phyloP scores from a whole-genome alignment of 2,888 invertebrate genomes.

The Exephanes ischioxanthus region DNA sequence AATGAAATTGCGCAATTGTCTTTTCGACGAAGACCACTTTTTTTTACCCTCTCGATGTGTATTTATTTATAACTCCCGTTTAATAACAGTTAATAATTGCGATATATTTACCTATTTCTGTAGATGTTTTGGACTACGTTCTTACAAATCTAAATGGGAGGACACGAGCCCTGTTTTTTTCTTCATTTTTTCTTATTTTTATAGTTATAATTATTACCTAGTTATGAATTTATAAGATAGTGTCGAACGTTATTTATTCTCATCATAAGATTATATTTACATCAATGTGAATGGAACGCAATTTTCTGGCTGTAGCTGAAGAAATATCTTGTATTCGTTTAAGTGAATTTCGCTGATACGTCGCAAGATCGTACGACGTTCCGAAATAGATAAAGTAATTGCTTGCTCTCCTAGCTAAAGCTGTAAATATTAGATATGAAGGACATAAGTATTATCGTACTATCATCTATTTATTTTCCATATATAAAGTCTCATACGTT shows the following conservation, averaged over 20 bases:
- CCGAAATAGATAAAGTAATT: constrained; percentile 54
- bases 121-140: constrained; percentile 52
- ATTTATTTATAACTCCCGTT: constrained; percentile 29
- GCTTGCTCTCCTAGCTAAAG: constrained; percentile 56
- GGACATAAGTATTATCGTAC: constrained; percentile 45
- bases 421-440: constrained; percentile 58
- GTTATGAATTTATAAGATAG: not conserved
- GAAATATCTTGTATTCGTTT: constrained; percentile 13
- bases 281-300: constrained; percentile 63
- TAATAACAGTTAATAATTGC: constrained; percentile 49
- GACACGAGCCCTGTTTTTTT: constrained; percentile 33
- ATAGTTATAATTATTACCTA: not conserved
- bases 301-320: constrained; percentile 45
- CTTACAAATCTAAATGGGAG: constrained; percentile 39
- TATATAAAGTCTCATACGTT: constrained; percentile 60
- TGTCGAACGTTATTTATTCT: constrained; percentile 61
- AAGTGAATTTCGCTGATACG: constrained; percentile 21
- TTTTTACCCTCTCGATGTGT: constrained; percentile 32
- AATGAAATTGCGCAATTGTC: constrained; percentile 39
- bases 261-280: constrained; percentile 66
- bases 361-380: not conserved
- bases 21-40: constrained; percentile 3
- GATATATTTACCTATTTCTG: constrained; percentile 43
- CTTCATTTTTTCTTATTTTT: not conserved
- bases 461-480: constrained; percentile 44